These are phyloP conservation scores for Zapornia atra DNA, from an alignment of 2,113 vertebrate genomes.

Conservation along the genomic window DNA sequence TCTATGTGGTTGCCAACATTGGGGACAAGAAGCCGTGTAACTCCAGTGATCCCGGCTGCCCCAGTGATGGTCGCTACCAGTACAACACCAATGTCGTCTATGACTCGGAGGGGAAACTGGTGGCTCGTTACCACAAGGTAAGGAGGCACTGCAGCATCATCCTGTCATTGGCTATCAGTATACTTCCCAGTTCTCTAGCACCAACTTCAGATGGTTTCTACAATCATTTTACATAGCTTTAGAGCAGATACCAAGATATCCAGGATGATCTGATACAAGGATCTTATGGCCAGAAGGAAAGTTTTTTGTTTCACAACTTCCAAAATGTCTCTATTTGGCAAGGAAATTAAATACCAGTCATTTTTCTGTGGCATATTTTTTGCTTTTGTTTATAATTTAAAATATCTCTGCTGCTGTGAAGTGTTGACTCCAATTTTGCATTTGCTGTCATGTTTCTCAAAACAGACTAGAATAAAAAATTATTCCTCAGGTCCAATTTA, in stretches of 20 bases:
- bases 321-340: slow-evolving; percentile 11
- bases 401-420: background rate
- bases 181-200: no score
- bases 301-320: background rate
- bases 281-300: no score
- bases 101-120: slow-evolving; percentile 69
- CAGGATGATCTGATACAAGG: no score
- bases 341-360: slow-evolving; percentile 28
- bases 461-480: background rate
- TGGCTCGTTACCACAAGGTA: slow-evolving; percentile 78
- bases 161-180: no score
- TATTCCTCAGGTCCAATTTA: background rate
- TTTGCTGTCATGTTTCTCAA: background rate
- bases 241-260: no score
- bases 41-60: slow-evolving; percentile 52
- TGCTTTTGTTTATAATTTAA: background rate
- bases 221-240: no score
- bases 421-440: background rate
- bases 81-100: slow-evolving; percentile 73
- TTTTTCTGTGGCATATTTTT: background rate
- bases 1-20: slow-evolving; percentile 89
- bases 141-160: no score
- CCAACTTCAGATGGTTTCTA: no score
- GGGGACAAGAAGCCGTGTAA: slow-evolving; percentile 72
- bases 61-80: slow-evolving; percentile 60